A percentile compares a stretch with the other conserved stretches of the same genome.
Conservation (phyloP, 2,888 invertebrate species). For the Rhabditoides inermis region DNA sequence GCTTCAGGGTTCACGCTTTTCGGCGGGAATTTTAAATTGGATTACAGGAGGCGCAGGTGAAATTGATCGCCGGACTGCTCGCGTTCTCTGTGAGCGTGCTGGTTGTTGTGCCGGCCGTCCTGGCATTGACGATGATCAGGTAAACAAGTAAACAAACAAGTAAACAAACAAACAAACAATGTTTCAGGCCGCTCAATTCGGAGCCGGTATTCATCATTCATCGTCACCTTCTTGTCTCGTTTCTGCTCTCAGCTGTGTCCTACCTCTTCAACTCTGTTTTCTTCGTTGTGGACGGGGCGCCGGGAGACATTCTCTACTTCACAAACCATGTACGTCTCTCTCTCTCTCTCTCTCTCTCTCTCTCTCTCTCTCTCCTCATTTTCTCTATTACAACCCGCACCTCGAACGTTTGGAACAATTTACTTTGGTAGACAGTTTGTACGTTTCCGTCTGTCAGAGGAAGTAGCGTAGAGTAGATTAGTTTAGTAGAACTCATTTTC, state of each 20-base stretch:
- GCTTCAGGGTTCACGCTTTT: no score
- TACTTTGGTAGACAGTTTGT: no score
- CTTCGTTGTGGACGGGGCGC: constrained; percentile 34
- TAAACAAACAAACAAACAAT: no score
- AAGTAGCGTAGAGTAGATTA: no score
- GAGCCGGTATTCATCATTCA: constrained; percentile 46
- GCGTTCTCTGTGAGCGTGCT: constrained; percentile 37
- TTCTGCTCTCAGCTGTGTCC: constrained; percentile 34
- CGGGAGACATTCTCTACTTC: constrained; percentile 23
- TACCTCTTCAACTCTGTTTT: constrained; percentile 42
- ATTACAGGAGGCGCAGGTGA: constrained; percentile 23
- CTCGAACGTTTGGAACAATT: no score
- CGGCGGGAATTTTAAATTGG: no score
- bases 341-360: no score
- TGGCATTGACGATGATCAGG: constrained; percentile 21
- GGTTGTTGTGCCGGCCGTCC: constrained; percentile 40
- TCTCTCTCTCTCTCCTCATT: no score
- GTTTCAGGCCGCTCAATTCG: constrained; percentile 33
- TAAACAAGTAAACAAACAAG: no score
- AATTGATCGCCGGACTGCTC: constrained; percentile 29
- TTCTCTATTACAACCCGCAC: no score
- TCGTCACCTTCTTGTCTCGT: constrained; percentile 42
- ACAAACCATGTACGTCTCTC: constrained; percentile 35
- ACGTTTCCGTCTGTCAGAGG: no score
- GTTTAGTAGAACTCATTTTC: no score